Conservation (phyloP, 2,113 vertebrate species). For the Malurus melanocephalus region DNA sequence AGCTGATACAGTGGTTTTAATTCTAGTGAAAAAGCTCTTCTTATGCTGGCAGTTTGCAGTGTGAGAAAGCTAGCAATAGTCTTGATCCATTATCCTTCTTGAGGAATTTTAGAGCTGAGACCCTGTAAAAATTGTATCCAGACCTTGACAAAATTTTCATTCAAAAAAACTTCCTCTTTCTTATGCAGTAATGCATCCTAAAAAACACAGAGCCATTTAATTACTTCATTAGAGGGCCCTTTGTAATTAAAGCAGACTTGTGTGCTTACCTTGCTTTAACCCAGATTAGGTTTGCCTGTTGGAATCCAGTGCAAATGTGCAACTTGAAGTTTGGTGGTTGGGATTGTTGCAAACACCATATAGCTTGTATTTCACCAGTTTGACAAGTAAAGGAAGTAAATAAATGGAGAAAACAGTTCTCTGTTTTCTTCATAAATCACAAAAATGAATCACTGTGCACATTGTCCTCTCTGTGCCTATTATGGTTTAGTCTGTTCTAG, state of each 20-base stretch:
- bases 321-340: not conserved
- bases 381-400: not conserved
- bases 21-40: not conserved
- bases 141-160: not conserved
- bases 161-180: not conserved
- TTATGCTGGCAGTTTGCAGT: not conserved
- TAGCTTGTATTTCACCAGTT: not conserved
- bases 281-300: not conserved
- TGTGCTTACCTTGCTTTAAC: not conserved
- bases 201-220: not conserved
- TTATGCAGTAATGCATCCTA: not conserved
- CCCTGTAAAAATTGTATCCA: not conserved
- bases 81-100: not conserved
- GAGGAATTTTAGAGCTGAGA: not conserved
- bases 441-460: not conserved
- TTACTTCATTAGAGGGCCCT: not conserved
- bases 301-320: not conserved
- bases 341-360: not conserved
- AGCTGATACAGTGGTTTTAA: not conserved
- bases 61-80: not conserved
- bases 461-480: not conserved
- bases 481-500: not conserved
- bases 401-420: not conserved
- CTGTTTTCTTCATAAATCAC: not conserved
- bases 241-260: not conserved